phyloP scores from a whole-genome alignment of 2,888 invertebrate species.

The Aethes cnicana region DNA sequence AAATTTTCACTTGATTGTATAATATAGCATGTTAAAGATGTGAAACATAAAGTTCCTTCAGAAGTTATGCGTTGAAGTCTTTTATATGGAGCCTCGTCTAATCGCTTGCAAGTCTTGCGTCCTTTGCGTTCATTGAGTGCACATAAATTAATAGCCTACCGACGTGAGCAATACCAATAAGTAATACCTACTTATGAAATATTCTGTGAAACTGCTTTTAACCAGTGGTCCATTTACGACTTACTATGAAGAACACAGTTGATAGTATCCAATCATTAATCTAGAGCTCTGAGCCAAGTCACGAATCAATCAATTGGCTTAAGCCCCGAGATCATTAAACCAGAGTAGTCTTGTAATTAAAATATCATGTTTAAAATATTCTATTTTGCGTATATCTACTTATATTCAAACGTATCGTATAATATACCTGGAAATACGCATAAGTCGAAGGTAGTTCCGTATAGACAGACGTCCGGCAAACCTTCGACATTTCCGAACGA shows the following conservation, averaged over 20 bases:
- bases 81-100: conserved; percentile 38
- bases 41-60: too few relatives aligned
- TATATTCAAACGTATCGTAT: conserved; percentile 51
- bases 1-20: too few relatives aligned
- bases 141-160: too few relatives aligned
- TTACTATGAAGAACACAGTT: too few relatives aligned
- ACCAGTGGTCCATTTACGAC: too few relatives aligned
- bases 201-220: too few relatives aligned
- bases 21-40: too few relatives aligned
- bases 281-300: too few relatives aligned
- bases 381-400: conserved; percentile 42
- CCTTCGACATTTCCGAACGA: conserved; percentile 78
- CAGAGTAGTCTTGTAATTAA: not conserved
- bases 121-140: too few relatives aligned
- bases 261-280: too few relatives aligned
- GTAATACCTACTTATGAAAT: too few relatives aligned
- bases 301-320: not conserved
- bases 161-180: too few relatives aligned
- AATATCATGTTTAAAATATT: conserved; percentile 1
- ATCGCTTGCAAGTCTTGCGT: not conserved
- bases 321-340: not conserved
- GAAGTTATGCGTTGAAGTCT: conserved; percentile 61
- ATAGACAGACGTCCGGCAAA: conserved; percentile 77
- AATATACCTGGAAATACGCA: conserved; percentile 74
- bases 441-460: conserved; percentile 76